These are phyloP conservation scores for Arctia plantaginis DNA, from an alignment of 2,888 invertebrate species.

Conservation along the genomic window DNA sequence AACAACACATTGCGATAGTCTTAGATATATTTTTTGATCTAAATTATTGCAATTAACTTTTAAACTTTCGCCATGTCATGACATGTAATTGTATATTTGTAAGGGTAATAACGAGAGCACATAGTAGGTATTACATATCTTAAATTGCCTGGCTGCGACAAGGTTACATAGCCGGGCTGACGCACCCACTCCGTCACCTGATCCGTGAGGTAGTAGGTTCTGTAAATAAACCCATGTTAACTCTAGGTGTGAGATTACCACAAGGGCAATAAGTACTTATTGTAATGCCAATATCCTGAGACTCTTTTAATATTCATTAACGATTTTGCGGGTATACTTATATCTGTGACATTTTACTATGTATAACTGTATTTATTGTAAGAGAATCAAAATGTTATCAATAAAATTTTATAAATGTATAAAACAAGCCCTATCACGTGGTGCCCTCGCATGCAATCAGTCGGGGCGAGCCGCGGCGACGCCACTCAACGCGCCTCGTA, in stretches of 20 bases:
- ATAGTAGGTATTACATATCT: not conserved
- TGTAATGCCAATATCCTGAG: too few relatives aligned
- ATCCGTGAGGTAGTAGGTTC: too few relatives aligned
- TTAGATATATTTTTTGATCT: not conserved
- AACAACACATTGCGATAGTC: not conserved
- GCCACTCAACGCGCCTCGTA: slow-evolving; percentile 84
- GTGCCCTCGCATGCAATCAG: slow-evolving; percentile 80
- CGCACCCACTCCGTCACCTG: too few relatives aligned
- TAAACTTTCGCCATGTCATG: too few relatives aligned
- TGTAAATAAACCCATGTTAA: too few relatives aligned
- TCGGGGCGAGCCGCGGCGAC: slow-evolving; percentile 81
- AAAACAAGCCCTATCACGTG: slow-evolving; percentile 35
- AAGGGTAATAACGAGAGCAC: not conserved
- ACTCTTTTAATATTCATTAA: too few relatives aligned
- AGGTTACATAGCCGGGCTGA: not conserved
- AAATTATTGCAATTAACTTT: too few relatives aligned
- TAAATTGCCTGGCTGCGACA: not conserved
- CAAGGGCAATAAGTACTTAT: too few relatives aligned
- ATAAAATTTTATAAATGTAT: slow-evolving; percentile 22
- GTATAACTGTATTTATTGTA: not conserved
- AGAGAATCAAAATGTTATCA: slow-evolving; percentile 19
- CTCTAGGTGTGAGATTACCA: too few relatives aligned
- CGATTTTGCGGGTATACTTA: too few relatives aligned
- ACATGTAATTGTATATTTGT: not conserved
- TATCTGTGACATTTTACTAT: not conserved